Conservation (phyloP, 2,797 vertebrate species). For the Scleropages formosus region DNA sequence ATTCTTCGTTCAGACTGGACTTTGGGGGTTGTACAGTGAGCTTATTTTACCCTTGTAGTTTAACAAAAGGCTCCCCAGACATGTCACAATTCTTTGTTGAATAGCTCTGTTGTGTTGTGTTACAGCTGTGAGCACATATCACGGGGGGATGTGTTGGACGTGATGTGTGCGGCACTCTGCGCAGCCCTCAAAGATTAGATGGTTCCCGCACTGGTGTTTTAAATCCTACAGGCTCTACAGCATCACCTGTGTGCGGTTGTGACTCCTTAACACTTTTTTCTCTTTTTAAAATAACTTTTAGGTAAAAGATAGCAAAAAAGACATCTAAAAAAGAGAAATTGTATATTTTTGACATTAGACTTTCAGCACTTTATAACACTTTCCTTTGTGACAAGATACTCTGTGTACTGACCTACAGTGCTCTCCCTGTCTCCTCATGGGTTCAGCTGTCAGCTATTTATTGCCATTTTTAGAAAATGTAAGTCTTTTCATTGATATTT, state of each 20-base stretch:
- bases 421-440: constrained; percentile 44
- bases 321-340: constrained; percentile 36
- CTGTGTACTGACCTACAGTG: constrained; percentile 62
- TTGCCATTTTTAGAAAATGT: constrained; percentile 34
- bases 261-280: constrained; percentile 37
- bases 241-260: constrained; percentile 46
- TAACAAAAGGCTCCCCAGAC: constrained; percentile 6
- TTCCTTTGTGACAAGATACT: constrained; percentile 64
- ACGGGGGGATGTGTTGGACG: constrained; percentile 36
- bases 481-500: constrained; percentile 39
- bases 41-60: not conserved
- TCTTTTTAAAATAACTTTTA: constrained; percentile 45
- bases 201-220: constrained; percentile 43
- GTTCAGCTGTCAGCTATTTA: constrained; percentile 42
- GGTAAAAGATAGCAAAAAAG: constrained; percentile 40
- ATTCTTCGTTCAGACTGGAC: constrained; percentile 28
- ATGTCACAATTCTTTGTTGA: constrained; percentile 20
- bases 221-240: constrained; percentile 32
- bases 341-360: constrained; percentile 39
- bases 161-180: constrained; percentile 43
- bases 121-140: constrained; percentile 44
- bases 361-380: constrained; percentile 78
- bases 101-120: constrained; percentile 22
- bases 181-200: constrained; percentile 37
- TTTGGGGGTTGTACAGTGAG: not conserved